A percentile compares a stretch with the other conserved stretches of the same genome.
These are phyloP conservation scores for Metacarcinus magister DNA, from an alignment of 2,888 invertebrate genomes.

Conservation along the genomic window DNA sequence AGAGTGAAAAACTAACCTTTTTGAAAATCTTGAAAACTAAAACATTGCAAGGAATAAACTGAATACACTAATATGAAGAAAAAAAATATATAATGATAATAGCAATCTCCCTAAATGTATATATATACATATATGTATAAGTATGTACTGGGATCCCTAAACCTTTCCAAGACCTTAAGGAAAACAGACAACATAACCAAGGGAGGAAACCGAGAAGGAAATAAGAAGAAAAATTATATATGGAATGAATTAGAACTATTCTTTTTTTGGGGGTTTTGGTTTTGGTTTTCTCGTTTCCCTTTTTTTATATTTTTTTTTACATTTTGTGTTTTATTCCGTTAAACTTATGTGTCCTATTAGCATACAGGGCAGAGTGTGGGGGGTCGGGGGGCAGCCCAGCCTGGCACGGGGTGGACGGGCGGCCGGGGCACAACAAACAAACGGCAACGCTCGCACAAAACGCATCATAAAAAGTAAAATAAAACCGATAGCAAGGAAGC, in stretches of 20 bases:
- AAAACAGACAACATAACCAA: not conserved
- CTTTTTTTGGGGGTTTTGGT: not conserved
- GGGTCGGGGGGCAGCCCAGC: not conserved
- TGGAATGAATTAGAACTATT: conserved; percentile 38
- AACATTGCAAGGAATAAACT: not conserved
- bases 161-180: not conserved
- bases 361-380: conserved; percentile 2
- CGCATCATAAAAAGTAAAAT: not conserved
- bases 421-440: not conserved
- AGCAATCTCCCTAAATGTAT: not conserved
- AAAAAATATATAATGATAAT: not conserved
- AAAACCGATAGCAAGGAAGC: no score
- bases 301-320: conserved; percentile 12
- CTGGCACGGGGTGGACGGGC: not conserved
- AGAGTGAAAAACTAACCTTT: not conserved
- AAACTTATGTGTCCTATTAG: conserved; percentile 29
- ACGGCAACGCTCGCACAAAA: not conserved
- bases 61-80: not conserved
- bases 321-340: not conserved
- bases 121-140: not conserved
- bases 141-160: not conserved
- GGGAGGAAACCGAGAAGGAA: not conserved
- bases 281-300: not conserved
- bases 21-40: not conserved
- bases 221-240: not conserved